Evolutionary conservation across 2,113 vertebrate species (phyloP).

Genomic region (Corythornis vintsioides): DNA sequence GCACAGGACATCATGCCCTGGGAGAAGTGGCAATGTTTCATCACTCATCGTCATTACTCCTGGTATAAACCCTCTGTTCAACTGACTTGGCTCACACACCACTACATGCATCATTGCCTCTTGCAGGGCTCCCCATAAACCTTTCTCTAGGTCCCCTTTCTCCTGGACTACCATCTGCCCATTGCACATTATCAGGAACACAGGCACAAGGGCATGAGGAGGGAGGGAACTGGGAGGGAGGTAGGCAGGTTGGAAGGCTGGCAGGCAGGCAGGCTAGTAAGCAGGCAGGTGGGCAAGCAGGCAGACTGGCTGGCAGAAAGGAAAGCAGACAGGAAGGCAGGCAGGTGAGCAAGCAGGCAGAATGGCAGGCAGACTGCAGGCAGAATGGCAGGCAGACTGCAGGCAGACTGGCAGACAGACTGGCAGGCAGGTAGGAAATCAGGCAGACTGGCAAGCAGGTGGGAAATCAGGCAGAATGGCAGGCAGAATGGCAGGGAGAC

Average conservation of each 20-base stretch:
- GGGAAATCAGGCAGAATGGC: no score
- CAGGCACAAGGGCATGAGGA: fast-evolving
- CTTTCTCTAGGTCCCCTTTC: neutral
- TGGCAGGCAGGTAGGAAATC: no score
- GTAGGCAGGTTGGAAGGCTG: neutral
- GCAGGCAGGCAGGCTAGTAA: neutral
- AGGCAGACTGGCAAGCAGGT: no score
- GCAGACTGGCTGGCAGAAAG: neutral
- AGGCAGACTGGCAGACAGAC: no score
- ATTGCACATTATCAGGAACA: fast-evolving
- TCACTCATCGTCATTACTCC: neutral
- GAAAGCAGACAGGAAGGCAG: neutral
- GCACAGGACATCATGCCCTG: neutral
- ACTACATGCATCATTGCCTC: fast-evolving
- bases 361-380: no score
- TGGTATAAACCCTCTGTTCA: neutral
- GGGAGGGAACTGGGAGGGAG: neutral
- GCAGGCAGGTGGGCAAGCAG: neutral
- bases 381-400: no score
- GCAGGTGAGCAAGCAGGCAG: no score
- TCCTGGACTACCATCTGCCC: neutral
- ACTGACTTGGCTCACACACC: neutral
- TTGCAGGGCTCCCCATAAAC: neutral
- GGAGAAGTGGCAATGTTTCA: neutral
- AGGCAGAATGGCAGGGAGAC: no score